phyloP scores from a whole-genome alignment of 2,113 vertebrate genomes.

The Thamnophis sirtalis region DNA sequence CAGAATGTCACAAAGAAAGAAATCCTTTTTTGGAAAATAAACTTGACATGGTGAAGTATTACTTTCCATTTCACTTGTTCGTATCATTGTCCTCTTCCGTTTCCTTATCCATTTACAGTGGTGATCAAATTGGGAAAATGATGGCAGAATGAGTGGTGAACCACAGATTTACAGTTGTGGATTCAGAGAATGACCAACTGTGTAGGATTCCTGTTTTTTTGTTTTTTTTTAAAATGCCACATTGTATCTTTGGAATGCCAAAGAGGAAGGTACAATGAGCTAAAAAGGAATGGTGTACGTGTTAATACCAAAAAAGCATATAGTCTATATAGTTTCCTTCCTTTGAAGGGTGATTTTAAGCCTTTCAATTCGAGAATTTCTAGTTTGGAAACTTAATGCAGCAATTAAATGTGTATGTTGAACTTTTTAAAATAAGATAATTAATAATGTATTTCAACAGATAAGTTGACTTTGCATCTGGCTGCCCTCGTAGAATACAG shows the following conservation, averaged over 20 bases:
- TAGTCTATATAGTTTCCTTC: neutral
- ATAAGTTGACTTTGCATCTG: slow-evolving; percentile 27
- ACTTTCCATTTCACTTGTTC: neutral
- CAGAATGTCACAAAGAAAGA: neutral
- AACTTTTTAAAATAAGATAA: neutral
- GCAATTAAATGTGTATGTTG: neutral
- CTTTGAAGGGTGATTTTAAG: slow-evolving; percentile 1
- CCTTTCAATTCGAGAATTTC: slow-evolving; percentile 27
- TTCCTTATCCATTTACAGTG: neutral
- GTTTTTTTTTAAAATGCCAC: neutral
- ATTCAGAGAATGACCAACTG: neutral
- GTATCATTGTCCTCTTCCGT: neutral
- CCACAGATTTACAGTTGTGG: neutral
- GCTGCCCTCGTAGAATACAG: slow-evolving; percentile 33
- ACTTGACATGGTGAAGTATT: neutral
- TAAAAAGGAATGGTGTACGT: neutral
- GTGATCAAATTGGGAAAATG: neutral
- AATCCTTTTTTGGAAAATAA: neutral
- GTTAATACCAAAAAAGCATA: neutral
- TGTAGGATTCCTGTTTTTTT: neutral
- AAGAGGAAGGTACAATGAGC: neutral
- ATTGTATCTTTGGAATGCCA: neutral
- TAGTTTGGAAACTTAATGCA: neutral
- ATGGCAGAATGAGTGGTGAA: neutral
- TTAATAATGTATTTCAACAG: slow-evolving; percentile 1